Conservation (phyloP, 1,140 invertebrate genomes). For the Archivesica marissinica region DNA sequence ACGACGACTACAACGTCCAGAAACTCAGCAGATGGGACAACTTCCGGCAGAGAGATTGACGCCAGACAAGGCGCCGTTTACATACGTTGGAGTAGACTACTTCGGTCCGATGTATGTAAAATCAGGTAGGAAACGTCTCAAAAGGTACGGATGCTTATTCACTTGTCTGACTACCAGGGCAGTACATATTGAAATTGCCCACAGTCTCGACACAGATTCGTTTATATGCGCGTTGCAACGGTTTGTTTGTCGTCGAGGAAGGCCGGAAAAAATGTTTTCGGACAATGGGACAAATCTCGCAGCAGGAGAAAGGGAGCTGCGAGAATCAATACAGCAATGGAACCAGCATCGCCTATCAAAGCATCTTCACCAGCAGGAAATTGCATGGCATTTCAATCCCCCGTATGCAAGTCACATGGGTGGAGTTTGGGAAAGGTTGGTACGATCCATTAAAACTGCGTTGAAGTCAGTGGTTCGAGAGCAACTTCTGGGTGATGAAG, state of each 20-base stretch:
- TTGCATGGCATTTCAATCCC: conserved; percentile 36
- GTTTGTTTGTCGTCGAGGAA: conserved; percentile 82
- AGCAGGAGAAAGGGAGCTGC: conserved; percentile 14
- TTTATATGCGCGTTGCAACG: conserved; percentile 74
- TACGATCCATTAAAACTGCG: conserved; percentile 19
- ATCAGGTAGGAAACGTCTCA: conserved; percentile 35
- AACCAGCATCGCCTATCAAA: background rate
- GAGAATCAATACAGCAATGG: conserved; percentile 29
- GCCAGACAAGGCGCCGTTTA: conserved; percentile 31
- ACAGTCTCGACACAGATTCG: conserved; percentile 35
- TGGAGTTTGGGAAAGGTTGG: conserved; percentile 59
- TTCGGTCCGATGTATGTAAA: conserved; percentile 61
- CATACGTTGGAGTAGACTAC: conserved; percentile 48
- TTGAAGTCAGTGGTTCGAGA: conserved; percentile 4
- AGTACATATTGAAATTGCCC: conserved; percentile 62
- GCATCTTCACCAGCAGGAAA: background rate
- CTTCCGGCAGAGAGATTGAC: conserved; percentile 29
- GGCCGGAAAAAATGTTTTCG: conserved; percentile 5
- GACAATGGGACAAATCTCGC: conserved; percentile 27
- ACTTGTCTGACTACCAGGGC: conserved; percentile 60
- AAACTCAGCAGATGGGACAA: conserved; percentile 41
- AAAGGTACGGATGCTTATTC: conserved; percentile 55
- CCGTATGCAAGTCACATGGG: conserved; percentile 56
- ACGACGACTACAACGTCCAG: background rate
- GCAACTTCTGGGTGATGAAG: conserved; percentile 11